phyloP scores from a whole-genome alignment of 1,140 invertebrate species.

The Cydia pomonella region DNA sequence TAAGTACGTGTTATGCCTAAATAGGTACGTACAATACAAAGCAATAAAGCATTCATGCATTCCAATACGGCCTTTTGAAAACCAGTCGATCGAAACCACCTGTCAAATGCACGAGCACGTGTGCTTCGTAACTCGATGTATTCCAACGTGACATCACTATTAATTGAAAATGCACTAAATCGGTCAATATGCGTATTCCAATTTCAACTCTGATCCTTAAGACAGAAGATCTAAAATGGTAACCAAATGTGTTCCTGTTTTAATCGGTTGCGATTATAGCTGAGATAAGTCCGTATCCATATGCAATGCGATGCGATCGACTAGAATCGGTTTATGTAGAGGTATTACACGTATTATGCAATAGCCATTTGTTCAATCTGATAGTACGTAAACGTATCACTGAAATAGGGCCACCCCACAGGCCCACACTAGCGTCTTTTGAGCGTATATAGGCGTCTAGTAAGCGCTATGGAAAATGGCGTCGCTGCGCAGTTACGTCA shows the following conservation, averaged over 20 bases:
- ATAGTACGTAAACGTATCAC: not conserved
- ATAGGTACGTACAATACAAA: not conserved
- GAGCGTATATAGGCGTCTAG: too few species aligned
- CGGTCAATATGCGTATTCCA: not conserved
- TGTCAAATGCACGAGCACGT: slow-evolving; percentile 20
- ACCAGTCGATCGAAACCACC: not conserved
- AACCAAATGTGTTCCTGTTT: not conserved
- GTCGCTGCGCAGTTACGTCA: too few species aligned
- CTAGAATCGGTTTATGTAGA: not conserved
- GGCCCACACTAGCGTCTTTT: too few species aligned
- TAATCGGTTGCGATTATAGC: not conserved
- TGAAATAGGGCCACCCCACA: too few species aligned
- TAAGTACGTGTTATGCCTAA: not conserved
- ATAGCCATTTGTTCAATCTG: not conserved
- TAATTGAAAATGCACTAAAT: not conserved
- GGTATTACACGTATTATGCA: not conserved
- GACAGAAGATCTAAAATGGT: not conserved
- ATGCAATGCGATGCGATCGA: not conserved
- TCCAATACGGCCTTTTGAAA: not conserved
- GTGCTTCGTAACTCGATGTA: not conserved
- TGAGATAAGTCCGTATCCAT: not conserved
- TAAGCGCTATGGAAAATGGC: too few species aligned
- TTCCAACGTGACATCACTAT: not conserved
- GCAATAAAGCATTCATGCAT: not conserved
- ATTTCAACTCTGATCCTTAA: not conserved